Percentiles rank a stretch among this genome's conserved stretches.
Evolutionary conservation across 2,113 vertebrate species (phyloP).

Genomic region (Melanostigma gelatinosum): DNA sequence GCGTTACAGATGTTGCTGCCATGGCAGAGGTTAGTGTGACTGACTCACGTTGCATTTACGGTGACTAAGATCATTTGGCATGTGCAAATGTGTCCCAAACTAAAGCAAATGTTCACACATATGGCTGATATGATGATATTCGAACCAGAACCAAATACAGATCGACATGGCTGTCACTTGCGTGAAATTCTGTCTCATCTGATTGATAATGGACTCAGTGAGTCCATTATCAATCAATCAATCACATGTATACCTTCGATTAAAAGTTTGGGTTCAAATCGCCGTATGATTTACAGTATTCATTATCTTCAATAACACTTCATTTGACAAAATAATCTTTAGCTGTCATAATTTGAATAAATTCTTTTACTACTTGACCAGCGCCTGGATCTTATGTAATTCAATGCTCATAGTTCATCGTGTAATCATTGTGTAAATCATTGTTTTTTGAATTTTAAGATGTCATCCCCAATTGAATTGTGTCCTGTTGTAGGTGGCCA

Average conservation of each 20-base stretch:
- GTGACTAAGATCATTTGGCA: background rate
- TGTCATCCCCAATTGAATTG: background rate
- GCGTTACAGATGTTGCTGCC: slow-evolving; percentile 84
- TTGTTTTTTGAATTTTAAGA: slow-evolving; percentile 2
- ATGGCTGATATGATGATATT: background rate
- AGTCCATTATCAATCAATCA: background rate
- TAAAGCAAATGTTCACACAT: background rate
- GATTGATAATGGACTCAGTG: background rate
- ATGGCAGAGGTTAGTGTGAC: slow-evolving; percentile 85
- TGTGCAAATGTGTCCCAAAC: background rate
- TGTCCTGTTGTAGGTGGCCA: slow-evolving; percentile 81
- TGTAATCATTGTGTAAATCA: background rate
- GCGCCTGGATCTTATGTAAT: background rate
- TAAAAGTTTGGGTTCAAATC: background rate
- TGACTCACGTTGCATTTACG: slow-evolving; percentile 17
- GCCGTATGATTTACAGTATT: background rate
- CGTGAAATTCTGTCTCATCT: background rate
- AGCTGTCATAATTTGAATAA: background rate
- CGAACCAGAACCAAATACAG: background rate
- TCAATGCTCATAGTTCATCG: background rate
- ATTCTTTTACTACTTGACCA: background rate
- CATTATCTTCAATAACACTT: background rate
- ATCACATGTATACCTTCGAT: background rate
- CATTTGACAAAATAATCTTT: background rate
- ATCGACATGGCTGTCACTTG: background rate